These are phyloP conservation scores for Amphimedon queenslandica DNA, from an alignment of 37 sponge, comb jelly and placozoan genomes.

Conservation along the genomic window DNA sequence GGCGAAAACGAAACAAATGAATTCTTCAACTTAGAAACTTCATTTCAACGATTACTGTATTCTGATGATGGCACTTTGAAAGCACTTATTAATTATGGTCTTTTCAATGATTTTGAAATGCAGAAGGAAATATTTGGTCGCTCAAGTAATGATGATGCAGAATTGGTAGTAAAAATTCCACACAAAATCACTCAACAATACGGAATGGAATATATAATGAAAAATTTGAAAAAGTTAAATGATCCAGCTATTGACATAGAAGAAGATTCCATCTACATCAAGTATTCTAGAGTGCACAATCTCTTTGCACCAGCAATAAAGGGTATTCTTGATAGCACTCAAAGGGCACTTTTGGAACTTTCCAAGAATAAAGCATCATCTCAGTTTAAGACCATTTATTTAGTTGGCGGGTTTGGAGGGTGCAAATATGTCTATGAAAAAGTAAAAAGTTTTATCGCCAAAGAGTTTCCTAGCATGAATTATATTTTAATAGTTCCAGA, in stretches of 20 bases:
- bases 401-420: constrained; percentile 47
- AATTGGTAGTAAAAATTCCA: not conserved
- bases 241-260: not conserved
- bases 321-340: not conserved
- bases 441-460: not conserved
- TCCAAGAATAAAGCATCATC: not conserved
- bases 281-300: not conserved
- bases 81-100: not conserved
- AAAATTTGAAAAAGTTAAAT: not conserved
- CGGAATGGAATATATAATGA: not conserved
- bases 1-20: not conserved
- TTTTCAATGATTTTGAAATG: constrained; percentile 32
- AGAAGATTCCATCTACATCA: not conserved
- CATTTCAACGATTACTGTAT: constrained; percentile 12
- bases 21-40: not conserved
- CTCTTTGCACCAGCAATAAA: constrained; percentile 12
- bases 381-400: constrained; percentile 5
- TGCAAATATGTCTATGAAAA: constrained; percentile 8
- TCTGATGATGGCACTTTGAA: constrained; percentile 7
- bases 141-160: not conserved
- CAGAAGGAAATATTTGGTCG: constrained; percentile 38
- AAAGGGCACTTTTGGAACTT: not conserved
- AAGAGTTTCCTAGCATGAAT: constrained; percentile 1
- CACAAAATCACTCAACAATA: not conserved
- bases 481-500: constrained; percentile 15